Evolutionary conservation across 35 echinoderm and acorn worm genomes (phyloP).

Genomic region (Stichopus chloronotus): DNA sequence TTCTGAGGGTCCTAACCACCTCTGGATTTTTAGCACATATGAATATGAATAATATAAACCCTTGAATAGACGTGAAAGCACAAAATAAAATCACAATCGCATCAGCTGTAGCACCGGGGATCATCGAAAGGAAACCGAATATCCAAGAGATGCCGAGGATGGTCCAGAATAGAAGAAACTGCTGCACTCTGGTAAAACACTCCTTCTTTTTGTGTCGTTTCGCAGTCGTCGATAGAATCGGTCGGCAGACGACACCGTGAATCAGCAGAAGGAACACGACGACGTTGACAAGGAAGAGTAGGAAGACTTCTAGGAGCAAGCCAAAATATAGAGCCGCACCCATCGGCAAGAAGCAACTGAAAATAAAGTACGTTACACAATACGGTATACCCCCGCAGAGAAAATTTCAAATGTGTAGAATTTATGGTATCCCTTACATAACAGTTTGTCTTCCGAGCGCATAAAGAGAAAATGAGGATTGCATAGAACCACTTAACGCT

Average conservation of each 20-base stretch:
- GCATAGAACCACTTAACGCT: no score
- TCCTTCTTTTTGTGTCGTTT: neutral
- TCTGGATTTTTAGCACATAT: neutral
- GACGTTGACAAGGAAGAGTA: slow-evolving; percentile 5
- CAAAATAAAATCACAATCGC: slow-evolving; percentile 11
- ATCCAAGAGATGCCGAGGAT: slow-evolving; percentile 20
- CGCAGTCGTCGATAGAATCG: neutral
- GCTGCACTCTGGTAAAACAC: neutral
- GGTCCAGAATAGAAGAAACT: neutral
- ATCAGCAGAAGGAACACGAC: neutral
- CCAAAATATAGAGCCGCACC: neutral
- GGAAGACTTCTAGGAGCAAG: slow-evolving; percentile 7
- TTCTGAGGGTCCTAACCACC: no score
- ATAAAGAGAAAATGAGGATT: no score
- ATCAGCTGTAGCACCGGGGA: neutral
- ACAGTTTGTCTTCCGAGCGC: no score
- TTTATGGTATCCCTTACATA: no score
- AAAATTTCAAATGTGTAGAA: no score
- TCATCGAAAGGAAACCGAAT: slow-evolving; percentile 9
- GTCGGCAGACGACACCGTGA: neutral
- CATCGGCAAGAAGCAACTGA: slow-evolving; percentile 4
- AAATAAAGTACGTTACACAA: neutral
- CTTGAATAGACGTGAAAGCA: neutral
- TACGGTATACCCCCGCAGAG: no score
- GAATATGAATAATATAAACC: slow-evolving; percentile 24